A percentile compares a stretch with the other conserved stretches of the same genome.
These are phyloP conservation scores for Caenorhabditis brenneri DNA, from an alignment of 1,140 invertebrate species.

Conservation along the genomic window DNA sequence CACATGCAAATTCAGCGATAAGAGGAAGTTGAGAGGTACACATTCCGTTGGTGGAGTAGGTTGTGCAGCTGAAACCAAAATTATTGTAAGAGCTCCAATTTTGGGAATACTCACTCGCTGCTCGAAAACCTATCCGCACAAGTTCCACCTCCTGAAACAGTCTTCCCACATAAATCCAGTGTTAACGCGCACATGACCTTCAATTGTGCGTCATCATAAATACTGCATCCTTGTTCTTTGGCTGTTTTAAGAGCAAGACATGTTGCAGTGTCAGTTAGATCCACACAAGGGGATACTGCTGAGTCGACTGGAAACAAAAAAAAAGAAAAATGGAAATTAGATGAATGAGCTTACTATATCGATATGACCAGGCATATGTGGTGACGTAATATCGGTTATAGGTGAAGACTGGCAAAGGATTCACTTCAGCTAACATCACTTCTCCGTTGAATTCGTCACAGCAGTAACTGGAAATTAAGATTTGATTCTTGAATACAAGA, in stretches of 20 bases:
- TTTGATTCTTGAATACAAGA: too few species aligned
- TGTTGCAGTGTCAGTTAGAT: background rate
- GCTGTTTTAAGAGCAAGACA: background rate
- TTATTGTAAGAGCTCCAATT: background rate
- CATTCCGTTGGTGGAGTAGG: background rate
- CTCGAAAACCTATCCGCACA: background rate
- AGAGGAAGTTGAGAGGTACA: background rate
- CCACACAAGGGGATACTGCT: background rate
- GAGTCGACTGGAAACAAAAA: background rate
- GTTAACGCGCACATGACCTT: slow-evolving; percentile 16
- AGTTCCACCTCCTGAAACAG: background rate
- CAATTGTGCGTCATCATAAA: background rate
- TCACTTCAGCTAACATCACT: background rate
- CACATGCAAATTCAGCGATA: background rate
- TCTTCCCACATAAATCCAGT: slow-evolving; percentile 1
- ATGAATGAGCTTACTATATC: background rate
- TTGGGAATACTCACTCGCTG: background rate
- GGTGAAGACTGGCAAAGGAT: slow-evolving; percentile 26
- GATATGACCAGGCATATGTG: background rate
- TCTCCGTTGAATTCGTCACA: slow-evolving; percentile 35
- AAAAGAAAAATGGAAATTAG: background rate
- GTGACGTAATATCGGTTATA: slow-evolving; percentile 36
- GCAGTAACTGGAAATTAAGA: slow-evolving; percentile 12
- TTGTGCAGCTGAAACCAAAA: background rate
- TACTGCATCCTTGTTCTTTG: background rate